Evolutionary conservation across 2,113 vertebrate genomes (phyloP), one percentile per base, ranked within the genome.

Genomic region (Hydropotes inermis): DNA sequence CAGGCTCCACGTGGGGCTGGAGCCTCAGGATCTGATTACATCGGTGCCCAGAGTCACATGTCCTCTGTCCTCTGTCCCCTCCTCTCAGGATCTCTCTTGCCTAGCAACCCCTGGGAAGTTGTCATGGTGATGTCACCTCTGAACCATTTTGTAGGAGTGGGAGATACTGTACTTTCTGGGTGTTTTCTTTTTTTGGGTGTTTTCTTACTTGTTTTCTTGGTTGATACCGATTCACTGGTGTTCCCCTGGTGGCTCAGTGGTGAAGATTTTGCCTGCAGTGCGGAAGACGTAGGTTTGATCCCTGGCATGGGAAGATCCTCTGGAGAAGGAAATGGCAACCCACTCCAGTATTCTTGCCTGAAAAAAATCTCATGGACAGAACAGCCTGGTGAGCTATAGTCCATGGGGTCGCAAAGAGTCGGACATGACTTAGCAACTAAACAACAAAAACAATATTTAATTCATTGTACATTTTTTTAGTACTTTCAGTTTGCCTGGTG

Each of bases 1-100:
- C 7, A 2, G 9, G 11, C 17, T 82, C 50, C 14, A 1, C 0
- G 2, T 4, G 78, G 33, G 39, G 0, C 19, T 30, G 47, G 16
- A 54, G n/a, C 39, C 13, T 74, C 50, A 17, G 15, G 36, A n/a
- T 30, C 36, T 13, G 82, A 30, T 70, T 9, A 15, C 45, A 15
- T 43, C 2, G 5, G 5, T 39, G 60, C 45, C 27, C 7, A 25
- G 86, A 47, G 13, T 70, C 87, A 36, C 1, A 1, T 3, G n/a
- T 54, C 60, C 13, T 0, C 78, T n/a, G 25, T 17, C 36, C 45
- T 47, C 25, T 61, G 86, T 25, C 36, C 8, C 52, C 3, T 25
- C 10, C 7, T 14, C 28, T 21, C 0, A 3, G n/a, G 55, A 9
- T 58, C 50, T 43, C 74, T 28, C 47, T 52, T 47, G 52, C 55